Base-by-base conservation (phyloP, 2,797 vertebrate genomes). In the Paedocypris micromegethes region DNA sequence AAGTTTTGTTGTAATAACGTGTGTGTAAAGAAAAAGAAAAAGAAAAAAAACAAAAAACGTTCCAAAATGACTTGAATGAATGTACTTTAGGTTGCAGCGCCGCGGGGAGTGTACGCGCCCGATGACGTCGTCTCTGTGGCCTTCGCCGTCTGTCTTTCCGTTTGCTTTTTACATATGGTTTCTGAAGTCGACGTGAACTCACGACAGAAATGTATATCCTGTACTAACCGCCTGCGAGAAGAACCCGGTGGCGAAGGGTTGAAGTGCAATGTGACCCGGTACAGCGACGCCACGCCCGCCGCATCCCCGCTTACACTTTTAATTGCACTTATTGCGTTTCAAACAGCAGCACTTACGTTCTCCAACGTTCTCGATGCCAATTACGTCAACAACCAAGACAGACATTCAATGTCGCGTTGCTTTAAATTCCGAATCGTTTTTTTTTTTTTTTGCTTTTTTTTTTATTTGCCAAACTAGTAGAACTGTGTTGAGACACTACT, bases 31-130 rank as follows among this genome's bases (percentile, higher is more conserved):
- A 83, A 82, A 83, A 78, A 75, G 56, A 73, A 77, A 74, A n/a
- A n/a, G n/a, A 75, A 72, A 74, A 87, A 85, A 86, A 83, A 82
- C 83, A 78, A 75, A 58, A 73, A 77, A 74, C 89, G 87, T 90
- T 88, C 86, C 88, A 88, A 90, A 89, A 89, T 89, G 89, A 91
- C 89, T 90, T 91, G 88, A 90, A 90, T 91, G 90, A 91, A 91
- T 91, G 90, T 91, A 91, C 85, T 74, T 89, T 87, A 84, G 72
- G 82, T 82, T 82, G 82, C 81, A 77, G 84, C 80, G 79, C 81
- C 74, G 73, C 78, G 80, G 80, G 77, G 75, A 80, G 83, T 83
- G 83, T 82, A 75, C 82, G 76, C 82, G 67, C 79, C 79, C 78
- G 79, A 62, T 66, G 79, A 76, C 70, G 72, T 62, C 67, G 64